A percentile compares a stretch with the other conserved stretches of the same genome.
These are phyloP conservation scores for Drosophila emarginata DNA, from an alignment of 2,888 invertebrate species.

Conservation along the genomic window DNA sequence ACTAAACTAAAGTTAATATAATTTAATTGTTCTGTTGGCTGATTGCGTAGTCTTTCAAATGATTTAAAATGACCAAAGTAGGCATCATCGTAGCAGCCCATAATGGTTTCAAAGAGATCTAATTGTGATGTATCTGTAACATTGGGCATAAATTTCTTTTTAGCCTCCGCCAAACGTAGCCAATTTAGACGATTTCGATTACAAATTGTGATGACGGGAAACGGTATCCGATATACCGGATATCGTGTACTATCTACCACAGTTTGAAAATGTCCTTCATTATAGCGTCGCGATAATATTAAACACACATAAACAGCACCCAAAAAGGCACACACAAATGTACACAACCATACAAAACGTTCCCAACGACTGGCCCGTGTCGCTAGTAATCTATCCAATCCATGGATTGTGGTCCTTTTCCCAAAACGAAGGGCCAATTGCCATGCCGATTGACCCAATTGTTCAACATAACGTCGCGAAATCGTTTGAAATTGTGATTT, in stretches of 20 bases:
- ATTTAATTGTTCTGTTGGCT: conserved; percentile 63
- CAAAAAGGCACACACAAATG: conserved; percentile 72
- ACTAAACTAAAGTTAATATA: conserved; percentile 79
- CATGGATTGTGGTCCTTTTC: conserved; percentile 78
- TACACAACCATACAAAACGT: conserved; percentile 77
- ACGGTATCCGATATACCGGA: conserved; percentile 79
- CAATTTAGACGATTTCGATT: conserved; percentile 81
- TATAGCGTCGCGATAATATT: conserved; percentile 78
- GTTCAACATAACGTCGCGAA: conserved; percentile 23
- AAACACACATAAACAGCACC: conserved; percentile 78
- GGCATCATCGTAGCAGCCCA: conserved; percentile 73
- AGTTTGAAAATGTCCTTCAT: conserved; percentile 78
- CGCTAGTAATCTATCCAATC: conserved; percentile 71
- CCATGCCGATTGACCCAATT: conserved; percentile 46
- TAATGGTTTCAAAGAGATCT: conserved; percentile 69
- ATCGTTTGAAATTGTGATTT: conserved; percentile 6
- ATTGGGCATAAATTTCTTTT: conserved; percentile 70
- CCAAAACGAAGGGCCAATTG: conserved; percentile 70
- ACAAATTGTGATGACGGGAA: conserved; percentile 81
- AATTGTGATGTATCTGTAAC: conserved; percentile 50
- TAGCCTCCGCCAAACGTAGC: conserved; percentile 74
- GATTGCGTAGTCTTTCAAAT: conserved; percentile 60
- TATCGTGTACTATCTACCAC: conserved; percentile 80
- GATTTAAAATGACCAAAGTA: conserved; percentile 76
- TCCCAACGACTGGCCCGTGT: conserved; percentile 61